Conservation (phyloP, 2,888 invertebrate species). For the Agrochola macilenta region DNA sequence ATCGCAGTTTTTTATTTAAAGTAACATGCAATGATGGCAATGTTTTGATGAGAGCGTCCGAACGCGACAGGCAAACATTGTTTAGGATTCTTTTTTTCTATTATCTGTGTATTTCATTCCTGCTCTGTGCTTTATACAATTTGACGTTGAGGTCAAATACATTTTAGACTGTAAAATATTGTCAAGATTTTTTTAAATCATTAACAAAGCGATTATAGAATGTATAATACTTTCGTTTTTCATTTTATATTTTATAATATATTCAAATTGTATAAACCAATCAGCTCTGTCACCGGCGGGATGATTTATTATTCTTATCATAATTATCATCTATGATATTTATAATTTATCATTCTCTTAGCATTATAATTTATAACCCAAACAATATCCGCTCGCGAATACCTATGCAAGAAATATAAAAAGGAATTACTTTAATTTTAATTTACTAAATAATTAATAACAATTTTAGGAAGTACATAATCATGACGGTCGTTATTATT, state of each 20-base stretch:
- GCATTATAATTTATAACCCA: slow-evolving; percentile 59
- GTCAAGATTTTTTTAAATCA: slow-evolving; percentile 22
- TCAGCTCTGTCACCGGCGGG: slow-evolving; percentile 29
- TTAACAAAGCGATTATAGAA: slow-evolving; percentile 11
- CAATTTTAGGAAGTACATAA: slow-evolving; percentile 79
- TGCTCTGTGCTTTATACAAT: slow-evolving; percentile 51
- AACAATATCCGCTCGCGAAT: slow-evolving; percentile 68
- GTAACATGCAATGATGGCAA: slow-evolving; percentile 72
- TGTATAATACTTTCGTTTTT: slow-evolving; percentile 40
- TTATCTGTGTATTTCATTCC: slow-evolving; percentile 27
- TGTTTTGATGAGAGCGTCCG: slow-evolving; percentile 55
- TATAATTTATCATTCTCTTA: slow-evolving; percentile 61
- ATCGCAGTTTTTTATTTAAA: slow-evolving; percentile 55
- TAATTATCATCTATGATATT: slow-evolving; percentile 66
- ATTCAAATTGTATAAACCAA: slow-evolving; percentile 59
- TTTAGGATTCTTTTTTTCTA: slow-evolving; percentile 44
- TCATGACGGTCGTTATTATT: slow-evolving; percentile 65
- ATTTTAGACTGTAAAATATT: slow-evolving; percentile 38
- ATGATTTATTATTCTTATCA: slow-evolving; percentile 50
- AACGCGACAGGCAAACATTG: slow-evolving; percentile 59
- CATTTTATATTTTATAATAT: slow-evolving; percentile 11
- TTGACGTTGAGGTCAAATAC: slow-evolving; percentile 29
- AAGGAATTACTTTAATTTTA: slow-evolving; percentile 65
- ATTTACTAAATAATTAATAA: slow-evolving; percentile 80
- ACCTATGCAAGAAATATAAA: slow-evolving; percentile 68